phyloP scores from a whole-genome alignment of 2,888 invertebrate species.

The Gibbula magus region DNA sequence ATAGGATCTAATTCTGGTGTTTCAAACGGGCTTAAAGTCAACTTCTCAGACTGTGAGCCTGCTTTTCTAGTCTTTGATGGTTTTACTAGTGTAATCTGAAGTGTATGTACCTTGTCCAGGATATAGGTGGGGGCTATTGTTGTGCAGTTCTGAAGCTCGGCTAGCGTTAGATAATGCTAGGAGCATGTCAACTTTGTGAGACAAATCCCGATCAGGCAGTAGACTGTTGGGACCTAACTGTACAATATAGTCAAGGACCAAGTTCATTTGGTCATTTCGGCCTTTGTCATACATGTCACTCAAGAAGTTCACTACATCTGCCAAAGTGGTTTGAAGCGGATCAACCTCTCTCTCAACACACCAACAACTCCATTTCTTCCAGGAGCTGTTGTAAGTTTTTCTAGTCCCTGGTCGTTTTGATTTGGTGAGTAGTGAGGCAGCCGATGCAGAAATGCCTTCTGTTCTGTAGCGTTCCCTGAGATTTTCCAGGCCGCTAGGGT shows the following conservation, averaged over 20 bases:
- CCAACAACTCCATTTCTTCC: slow-evolving; percentile 32
- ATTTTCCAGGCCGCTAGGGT: slow-evolving; percentile 29
- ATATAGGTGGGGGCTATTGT: not conserved
- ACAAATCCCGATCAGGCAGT: not conserved
- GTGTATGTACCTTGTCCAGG: not conserved
- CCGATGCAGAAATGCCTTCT: slow-evolving; percentile 23
- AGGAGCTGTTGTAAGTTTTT: slow-evolving; percentile 30
- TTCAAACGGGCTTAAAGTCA: not conserved
- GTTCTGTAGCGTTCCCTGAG: slow-evolving; percentile 18
- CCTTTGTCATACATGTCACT: no score
- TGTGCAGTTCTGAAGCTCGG: slow-evolving; percentile 27
- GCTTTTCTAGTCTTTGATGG: slow-evolving; percentile 19
- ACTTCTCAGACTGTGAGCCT: not conserved
- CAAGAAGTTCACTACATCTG: slow-evolving; percentile 12
- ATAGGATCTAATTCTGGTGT: not conserved
- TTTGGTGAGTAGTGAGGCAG: slow-evolving; percentile 23
- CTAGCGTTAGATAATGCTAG: no score
- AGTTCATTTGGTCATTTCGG: not conserved
- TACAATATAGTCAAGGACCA: no score
- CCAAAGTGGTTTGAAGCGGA: slow-evolving; percentile 28
- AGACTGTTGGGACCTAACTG: no score
- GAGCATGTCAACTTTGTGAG: no score
- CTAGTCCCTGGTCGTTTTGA: slow-evolving; percentile 14
- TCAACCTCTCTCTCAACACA: slow-evolving; percentile 26
- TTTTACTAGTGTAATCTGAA: not conserved